A percentile compares a stretch with the other conserved stretches of the same genome.
Evolutionary conservation across 2,113 vertebrate species (phyloP).

Genomic region (Oenanthe melanoleuca): DNA sequence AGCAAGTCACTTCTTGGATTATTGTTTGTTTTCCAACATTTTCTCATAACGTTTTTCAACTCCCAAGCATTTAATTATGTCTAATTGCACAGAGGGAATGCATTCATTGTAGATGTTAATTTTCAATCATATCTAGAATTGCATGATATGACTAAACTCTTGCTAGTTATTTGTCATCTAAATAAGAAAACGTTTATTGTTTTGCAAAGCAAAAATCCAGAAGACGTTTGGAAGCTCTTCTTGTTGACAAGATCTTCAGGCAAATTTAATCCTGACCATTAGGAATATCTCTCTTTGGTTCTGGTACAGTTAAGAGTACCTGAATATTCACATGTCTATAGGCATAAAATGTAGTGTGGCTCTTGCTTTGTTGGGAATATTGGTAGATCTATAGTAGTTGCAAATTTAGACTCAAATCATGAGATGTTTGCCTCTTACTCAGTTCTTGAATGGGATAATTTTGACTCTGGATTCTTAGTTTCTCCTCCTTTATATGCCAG

Average conservation of each 20-base stretch:
- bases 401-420: background rate
- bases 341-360: background rate
- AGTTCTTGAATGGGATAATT: background rate
- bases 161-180: background rate
- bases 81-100: background rate
- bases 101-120: conserved; percentile 35
- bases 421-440: background rate
- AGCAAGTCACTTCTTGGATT: background rate
- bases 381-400: background rate
- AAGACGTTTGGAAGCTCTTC: background rate
- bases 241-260: background rate
- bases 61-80: conserved; percentile 24
- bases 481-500: background rate
- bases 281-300: background rate
- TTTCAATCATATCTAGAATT: background rate
- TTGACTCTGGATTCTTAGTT: background rate
- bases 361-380: background rate
- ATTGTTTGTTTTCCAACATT: background rate
- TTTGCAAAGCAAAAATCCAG: background rate
- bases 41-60: background rate
- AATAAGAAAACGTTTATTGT: background rate
- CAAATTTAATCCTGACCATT: background rate
- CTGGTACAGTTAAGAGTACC: background rate
- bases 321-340: background rate
- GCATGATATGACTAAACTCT: background rate